A percentile compares a stretch with the other conserved stretches of the same genome.
Conservation (phyloP, 2,113 vertebrate genomes). For the Lepus europaeus region DNA sequence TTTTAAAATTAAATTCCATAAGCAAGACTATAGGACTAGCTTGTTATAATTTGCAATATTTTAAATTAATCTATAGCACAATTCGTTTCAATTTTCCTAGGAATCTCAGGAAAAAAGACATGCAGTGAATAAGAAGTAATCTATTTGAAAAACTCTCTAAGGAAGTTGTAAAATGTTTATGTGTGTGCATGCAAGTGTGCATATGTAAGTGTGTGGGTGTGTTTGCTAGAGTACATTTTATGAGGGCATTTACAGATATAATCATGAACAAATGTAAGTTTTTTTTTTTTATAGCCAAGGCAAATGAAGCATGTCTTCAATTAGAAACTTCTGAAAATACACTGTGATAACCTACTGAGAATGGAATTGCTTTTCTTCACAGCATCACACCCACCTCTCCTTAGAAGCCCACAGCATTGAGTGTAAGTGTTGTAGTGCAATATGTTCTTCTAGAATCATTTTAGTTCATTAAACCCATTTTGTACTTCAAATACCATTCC, state of each 20-base stretch:
- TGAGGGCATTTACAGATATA: constrained; percentile 88
- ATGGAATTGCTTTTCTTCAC: constrained; percentile 90
- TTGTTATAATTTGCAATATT: neutral
- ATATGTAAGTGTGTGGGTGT: constrained; percentile 17
- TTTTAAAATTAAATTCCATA: neutral
- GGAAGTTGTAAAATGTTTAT: constrained; percentile 9
- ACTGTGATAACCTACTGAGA: constrained; percentile 90
- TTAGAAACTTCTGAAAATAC: constrained; percentile 91
- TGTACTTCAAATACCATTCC: constrained; percentile 80
- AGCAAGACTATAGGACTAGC: neutral
- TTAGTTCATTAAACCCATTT: constrained; percentile 78
- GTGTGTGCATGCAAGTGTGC: neutral
- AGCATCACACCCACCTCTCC: constrained; percentile 85
- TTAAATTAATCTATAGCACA: constrained; percentile 58
- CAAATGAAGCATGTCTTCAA: constrained; percentile 92
- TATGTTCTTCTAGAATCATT: constrained; percentile 83
- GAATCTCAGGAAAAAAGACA: neutral
- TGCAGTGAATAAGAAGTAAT: constrained; percentile 11
- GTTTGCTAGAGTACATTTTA: constrained; percentile 83
- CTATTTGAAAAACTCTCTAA: constrained; percentile 65
- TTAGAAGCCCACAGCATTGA: constrained; percentile 79
- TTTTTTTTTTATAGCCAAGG: constrained; percentile 86
- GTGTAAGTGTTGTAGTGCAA: constrained; percentile 83
- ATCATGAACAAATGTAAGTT: constrained; percentile 87
- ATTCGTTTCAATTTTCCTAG: constrained; percentile 25